Evolutionary conservation across 2,888 invertebrate species (phyloP).

Genomic region (Shargacucullia verbasci): DNA sequence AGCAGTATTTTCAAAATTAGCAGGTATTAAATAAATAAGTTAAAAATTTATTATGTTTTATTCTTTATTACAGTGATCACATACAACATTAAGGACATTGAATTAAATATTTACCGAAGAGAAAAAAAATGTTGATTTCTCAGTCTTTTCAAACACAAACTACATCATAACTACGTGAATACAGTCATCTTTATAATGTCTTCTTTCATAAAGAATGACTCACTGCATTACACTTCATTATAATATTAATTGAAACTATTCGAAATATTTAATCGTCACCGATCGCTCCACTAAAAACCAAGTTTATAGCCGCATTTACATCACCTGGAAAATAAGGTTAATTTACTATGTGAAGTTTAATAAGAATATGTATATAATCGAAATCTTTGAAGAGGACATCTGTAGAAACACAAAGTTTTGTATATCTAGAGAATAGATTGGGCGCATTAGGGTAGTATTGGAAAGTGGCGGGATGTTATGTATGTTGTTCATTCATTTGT

Average conservation of each 20-base stretch:
- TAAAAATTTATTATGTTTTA: conserved; percentile 29
- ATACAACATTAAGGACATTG: conserved; percentile 30
- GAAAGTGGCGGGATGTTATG: too few species aligned
- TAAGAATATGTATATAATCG: too few species aligned
- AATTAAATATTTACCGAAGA: conserved; percentile 15
- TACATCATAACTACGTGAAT: conserved; percentile 28
- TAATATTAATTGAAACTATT: conserved; percentile 8
- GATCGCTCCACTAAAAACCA: conserved; percentile 92
- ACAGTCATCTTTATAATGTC: conserved; percentile 20
- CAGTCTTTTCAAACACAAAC: conserved; percentile 28
- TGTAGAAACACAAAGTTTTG: too few species aligned
- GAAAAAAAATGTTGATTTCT: conserved; percentile 25
- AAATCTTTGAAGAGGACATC: too few species aligned
- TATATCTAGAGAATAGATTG: too few species aligned
- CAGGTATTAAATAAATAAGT: conserved; percentile 61
- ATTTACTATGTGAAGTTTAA: not conserved
- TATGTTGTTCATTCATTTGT: too few species aligned
- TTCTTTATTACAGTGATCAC: conserved; percentile 44
- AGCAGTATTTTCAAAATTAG: conserved; percentile 69
- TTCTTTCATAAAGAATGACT: conserved; percentile 11
- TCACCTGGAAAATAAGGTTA: conserved; percentile 90
- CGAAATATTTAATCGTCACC: conserved; percentile 70
- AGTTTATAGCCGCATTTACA: conserved; percentile 96
- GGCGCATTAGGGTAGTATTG: too few species aligned
- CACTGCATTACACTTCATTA: conserved; percentile 12